These are phyloP conservation scores for Lethrus apterus DNA, from an alignment of 1,140 invertebrate species.

Conservation along the genomic window DNA sequence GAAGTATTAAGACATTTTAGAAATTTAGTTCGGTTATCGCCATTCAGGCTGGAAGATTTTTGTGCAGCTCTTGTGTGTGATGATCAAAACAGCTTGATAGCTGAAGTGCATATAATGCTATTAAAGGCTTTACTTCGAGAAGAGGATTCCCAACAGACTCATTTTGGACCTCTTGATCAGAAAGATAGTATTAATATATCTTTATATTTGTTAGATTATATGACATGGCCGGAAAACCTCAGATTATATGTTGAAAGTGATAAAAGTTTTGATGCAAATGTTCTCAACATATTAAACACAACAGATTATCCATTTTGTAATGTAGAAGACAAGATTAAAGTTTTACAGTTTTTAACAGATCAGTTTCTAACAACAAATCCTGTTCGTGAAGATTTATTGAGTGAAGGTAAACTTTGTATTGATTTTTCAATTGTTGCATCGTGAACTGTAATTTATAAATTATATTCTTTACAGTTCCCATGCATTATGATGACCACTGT, in stretches of 20 bases:
- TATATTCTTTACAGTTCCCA: slow-evolving; percentile 59
- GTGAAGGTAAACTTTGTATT: slow-evolving; percentile 65
- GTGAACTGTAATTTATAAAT: too few relatives aligned
- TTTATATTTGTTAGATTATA: slow-evolving; percentile 83
- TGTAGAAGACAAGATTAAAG: slow-evolving; percentile 73
- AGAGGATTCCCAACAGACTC: slow-evolving; percentile 90
- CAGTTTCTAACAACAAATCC: slow-evolving; percentile 90
- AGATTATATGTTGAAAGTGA: slow-evolving; percentile 85
- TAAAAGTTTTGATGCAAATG: slow-evolving; percentile 64
- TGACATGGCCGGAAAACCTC: slow-evolving; percentile 92
- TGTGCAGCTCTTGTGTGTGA: slow-evolving; percentile 86
- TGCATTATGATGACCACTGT: slow-evolving; percentile 93
- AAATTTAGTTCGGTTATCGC: slow-evolving; percentile 81
- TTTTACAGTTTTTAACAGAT: slow-evolving; percentile 87
- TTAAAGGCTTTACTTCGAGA: slow-evolving; percentile 86
- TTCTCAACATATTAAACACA: slow-evolving; percentile 60
- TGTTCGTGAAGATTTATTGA: slow-evolving; percentile 85
- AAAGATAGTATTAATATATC: slow-evolving; percentile 94
- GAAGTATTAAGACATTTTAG: slow-evolving; percentile 90
- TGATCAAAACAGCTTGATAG: slow-evolving; percentile 82
- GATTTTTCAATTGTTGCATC: too few relatives aligned
- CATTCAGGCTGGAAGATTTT: slow-evolving; percentile 93
- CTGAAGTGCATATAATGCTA: slow-evolving; percentile 88
- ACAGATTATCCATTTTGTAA: slow-evolving; percentile 86
- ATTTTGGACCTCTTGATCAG: slow-evolving; percentile 91